A percentile compares a stretch with the other conserved stretches of the same genome.
These are phyloP conservation scores for Odontothrips loti DNA, from an alignment of 2,888 invertebrate genomes.

Conservation along the genomic window DNA sequence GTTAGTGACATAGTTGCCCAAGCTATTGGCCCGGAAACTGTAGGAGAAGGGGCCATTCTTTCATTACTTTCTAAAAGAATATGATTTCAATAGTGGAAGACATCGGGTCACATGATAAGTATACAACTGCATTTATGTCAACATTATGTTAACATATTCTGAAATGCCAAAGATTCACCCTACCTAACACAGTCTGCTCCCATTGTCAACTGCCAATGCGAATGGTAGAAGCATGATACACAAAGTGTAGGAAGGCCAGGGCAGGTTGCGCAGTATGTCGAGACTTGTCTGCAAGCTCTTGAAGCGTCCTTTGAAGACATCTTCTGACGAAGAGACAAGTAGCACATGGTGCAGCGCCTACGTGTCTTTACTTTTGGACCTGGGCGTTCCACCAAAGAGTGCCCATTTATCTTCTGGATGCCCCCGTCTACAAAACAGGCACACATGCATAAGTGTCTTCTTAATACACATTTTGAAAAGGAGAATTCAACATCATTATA, in stretches of 20 bases:
- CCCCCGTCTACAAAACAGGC: neutral
- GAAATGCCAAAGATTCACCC: too few species aligned
- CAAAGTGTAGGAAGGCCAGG: neutral
- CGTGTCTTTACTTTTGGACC: neutral
- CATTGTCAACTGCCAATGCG: neutral
- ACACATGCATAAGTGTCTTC: neutral
- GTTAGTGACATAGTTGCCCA: neutral
- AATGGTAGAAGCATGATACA: neutral
- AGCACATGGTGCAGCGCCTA: slow-evolving; percentile 4
- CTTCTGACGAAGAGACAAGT: neutral
- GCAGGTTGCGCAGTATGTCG: neutral
- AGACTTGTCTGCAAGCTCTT: neutral
- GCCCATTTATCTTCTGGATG: neutral
- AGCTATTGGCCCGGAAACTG: too few species aligned
- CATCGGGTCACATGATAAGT: too few species aligned
- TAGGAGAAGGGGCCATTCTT: too few species aligned
- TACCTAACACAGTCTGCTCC: too few species aligned
- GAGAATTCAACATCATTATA: too few species aligned
- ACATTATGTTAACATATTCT: too few species aligned
- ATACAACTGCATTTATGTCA: too few species aligned
- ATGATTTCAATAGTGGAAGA: too few species aligned
- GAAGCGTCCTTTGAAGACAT: neutral
- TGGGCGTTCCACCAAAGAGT: neutral
- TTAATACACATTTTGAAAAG: too few species aligned
- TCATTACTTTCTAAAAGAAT: too few species aligned